phyloP scores from a whole-genome alignment of 2,888 invertebrate genomes.

The Eudasyphora cyanicolor region DNA sequence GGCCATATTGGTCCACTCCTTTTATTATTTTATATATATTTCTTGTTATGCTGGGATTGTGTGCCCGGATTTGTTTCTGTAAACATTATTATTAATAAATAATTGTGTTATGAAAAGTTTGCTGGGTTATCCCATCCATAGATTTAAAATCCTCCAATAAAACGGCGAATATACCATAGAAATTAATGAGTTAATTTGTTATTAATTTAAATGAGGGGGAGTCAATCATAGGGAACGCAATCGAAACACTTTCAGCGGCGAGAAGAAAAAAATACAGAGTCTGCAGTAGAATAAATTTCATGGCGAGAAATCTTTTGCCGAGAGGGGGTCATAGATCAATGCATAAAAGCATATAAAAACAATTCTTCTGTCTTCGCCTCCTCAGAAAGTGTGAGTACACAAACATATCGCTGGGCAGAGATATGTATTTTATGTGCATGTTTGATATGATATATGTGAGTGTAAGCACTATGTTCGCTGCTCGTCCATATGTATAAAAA shows the following conservation, averaged over 20 bases:
- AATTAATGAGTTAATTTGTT: conserved; percentile 65
- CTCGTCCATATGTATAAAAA: not conserved
- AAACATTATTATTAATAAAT: no score
- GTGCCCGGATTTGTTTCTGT: no score
- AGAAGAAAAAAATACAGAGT: conserved; percentile 5
- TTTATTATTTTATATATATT: no score
- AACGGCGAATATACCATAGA: not conserved
- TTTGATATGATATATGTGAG: not conserved
- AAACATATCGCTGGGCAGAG: not conserved
- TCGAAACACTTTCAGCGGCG: conserved; percentile 23
- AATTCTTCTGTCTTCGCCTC: conserved; percentile 7
- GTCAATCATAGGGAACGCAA: conserved; percentile 55
- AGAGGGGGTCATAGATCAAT: conserved; percentile 59
- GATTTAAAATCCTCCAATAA: conserved; percentile 6
- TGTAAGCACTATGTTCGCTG: not conserved
- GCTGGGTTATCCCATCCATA: not conserved
- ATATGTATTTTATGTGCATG: conserved; percentile 12
- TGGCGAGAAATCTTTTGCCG: conserved; percentile 51
- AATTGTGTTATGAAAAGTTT: not conserved
- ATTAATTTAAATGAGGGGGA: conserved; percentile 64
- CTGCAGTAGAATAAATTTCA: conserved; percentile 19
- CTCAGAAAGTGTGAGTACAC: not conserved
- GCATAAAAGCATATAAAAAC: conserved; percentile 39
- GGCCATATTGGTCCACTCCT: no score
- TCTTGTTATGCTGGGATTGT: no score